These are phyloP conservation scores for Protonemura montana DNA, from an alignment of 2,888 invertebrate genomes.

Conservation along the genomic window DNA sequence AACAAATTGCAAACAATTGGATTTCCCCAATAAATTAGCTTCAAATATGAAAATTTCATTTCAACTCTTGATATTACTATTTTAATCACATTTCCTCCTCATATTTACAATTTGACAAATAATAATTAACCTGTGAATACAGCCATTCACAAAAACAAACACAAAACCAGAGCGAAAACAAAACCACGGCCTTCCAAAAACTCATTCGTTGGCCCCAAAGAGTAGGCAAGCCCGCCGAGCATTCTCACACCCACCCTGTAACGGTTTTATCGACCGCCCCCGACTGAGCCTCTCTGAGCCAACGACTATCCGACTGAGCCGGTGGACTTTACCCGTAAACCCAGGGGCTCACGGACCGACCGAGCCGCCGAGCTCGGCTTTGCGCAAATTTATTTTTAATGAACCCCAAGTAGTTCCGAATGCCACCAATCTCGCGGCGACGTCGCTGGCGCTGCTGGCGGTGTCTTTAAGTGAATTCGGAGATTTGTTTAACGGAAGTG, in stretches of 20 bases:
- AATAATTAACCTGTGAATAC: too few species aligned
- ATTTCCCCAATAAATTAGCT: too few species aligned
- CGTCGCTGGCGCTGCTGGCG: not conserved
- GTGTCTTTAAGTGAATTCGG: not conserved
- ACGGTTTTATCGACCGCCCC: not conserved
- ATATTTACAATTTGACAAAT: too few species aligned
- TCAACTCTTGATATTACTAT: too few species aligned
- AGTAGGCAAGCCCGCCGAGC: too few species aligned
- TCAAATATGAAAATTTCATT: too few species aligned
- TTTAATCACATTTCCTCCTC: too few species aligned
- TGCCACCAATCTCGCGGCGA: not conserved
- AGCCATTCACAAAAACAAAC: too few species aligned
- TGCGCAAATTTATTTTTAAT: constrained; percentile 40
- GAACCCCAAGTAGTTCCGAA: constrained; percentile 20
- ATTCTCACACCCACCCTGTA: not conserved
- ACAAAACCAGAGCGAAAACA: too few species aligned
- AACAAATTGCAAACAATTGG: too few species aligned
- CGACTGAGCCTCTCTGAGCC: not conserved
- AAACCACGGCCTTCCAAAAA: too few species aligned
- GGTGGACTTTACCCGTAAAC: not conserved
- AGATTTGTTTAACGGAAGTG: not conserved
- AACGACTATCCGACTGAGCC: not conserved
- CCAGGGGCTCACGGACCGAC: constrained; percentile 9
- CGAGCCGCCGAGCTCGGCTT: constrained; percentile 24
- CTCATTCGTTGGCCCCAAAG: too few species aligned